phyloP scores from a whole-genome alignment of 23 tunicate species.

The Halocynthia aurantium region DNA sequence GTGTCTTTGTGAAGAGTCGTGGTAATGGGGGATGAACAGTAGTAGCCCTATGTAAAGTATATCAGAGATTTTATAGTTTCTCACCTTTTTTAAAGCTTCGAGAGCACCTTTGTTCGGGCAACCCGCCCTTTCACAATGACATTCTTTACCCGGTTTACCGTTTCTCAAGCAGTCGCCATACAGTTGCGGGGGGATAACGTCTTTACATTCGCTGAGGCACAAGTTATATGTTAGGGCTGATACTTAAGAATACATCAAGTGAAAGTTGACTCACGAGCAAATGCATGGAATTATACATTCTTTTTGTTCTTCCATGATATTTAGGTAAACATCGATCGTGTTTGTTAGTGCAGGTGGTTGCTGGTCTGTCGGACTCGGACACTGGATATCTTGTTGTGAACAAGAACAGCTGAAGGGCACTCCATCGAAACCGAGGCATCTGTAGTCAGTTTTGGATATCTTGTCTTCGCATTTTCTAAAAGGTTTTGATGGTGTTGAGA shows the following conservation, averaged over 20 bases:
- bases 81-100: conserved; percentile 11
- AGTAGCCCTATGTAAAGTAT: too few species aligned
- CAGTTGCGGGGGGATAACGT: not conserved
- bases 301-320: not conserved
- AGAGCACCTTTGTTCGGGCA: conserved; percentile 5
- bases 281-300: conserved; percentile 8
- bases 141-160: not conserved
- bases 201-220: conserved; percentile 1
- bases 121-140: not conserved
- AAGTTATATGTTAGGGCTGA: not conserved
- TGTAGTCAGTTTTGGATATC: conserved; percentile 7
- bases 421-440: not conserved
- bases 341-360: not conserved
- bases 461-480: conserved; percentile 12
- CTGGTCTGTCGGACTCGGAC: not conserved
- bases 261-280: not conserved
- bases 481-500: not conserved
- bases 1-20: too few species aligned
- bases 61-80: not conserved
- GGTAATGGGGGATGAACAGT: too few species aligned
- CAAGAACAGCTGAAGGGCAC: conserved; percentile 5
- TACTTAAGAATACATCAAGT: not conserved
- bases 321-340: not conserved
- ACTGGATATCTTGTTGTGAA: not conserved
- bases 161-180: conserved; percentile 3